Conservation (phyloP, 35 echinoderm and acorn worm species). For the Diadema setosum region DNA sequence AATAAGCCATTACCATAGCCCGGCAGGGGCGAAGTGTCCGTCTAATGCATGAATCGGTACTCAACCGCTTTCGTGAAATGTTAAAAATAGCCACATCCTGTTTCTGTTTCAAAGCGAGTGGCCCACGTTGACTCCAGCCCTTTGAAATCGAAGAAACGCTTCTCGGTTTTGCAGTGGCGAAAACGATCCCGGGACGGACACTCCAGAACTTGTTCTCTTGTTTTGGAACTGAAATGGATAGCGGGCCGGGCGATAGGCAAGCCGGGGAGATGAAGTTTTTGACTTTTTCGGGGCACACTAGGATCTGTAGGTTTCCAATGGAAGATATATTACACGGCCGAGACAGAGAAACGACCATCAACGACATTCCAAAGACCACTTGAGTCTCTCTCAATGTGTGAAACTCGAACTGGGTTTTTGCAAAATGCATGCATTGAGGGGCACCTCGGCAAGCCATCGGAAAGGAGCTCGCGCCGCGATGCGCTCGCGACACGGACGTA, state of each 20-base stretch:
- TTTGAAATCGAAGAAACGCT: not conserved
- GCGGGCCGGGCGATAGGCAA: not conserved
- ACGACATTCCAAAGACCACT: not conserved
- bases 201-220: not conserved
- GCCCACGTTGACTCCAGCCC: not conserved
- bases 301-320: not conserved
- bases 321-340: conserved; percentile 2
- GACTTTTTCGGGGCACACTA: not conserved
- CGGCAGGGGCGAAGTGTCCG: no score
- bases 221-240: conserved; percentile 15
- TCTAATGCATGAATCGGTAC: not conserved
- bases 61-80: not conserved
- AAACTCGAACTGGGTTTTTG: not conserved
- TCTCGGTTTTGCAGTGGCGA: not conserved
- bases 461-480: not conserved
- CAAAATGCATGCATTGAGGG: conserved; percentile 5
- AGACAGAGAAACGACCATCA: not conserved
- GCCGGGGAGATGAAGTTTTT: conserved; percentile 1
- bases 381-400: not conserved
- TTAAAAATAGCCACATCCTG: not conserved
- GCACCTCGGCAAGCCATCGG: not conserved
- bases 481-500: not conserved
- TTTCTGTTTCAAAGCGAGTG: not conserved
- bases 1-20: no score
- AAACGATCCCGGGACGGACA: not conserved